These are phyloP conservation scores for Diplodus sargus DNA, from an alignment of 2,797 vertebrate species.

Conservation along the genomic window DNA sequence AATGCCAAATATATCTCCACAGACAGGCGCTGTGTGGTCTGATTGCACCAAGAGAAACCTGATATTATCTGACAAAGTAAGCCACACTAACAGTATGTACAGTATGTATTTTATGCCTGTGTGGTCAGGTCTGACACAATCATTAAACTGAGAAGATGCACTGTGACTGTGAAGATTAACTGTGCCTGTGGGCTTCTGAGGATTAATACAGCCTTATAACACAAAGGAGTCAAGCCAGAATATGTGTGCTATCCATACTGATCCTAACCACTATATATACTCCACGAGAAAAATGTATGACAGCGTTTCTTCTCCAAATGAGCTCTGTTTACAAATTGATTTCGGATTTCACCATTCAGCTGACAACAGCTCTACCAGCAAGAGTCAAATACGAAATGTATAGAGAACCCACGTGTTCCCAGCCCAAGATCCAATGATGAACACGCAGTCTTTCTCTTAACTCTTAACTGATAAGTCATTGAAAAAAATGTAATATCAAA, in stretches of 20 bases:
- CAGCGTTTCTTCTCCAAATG: not conserved
- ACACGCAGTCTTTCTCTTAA: not conserved
- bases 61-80: not conserved
- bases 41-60: not conserved
- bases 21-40: not conserved
- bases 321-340: not conserved
- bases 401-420: not conserved
- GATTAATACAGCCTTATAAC: conserved; percentile 4
- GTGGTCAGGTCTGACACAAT: not conserved
- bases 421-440: not conserved
- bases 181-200: not conserved
- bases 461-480: not conserved
- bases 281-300: not conserved
- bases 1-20: too few relatives aligned
- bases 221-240: not conserved
- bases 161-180: conserved; percentile 1
- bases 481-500: too few relatives aligned
- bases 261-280: not conserved
- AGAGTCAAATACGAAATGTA: not conserved
- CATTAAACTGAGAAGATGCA: conserved; percentile 7
- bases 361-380: not conserved
- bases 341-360: conserved; percentile 2
- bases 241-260: not conserved
- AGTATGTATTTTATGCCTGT: not conserved
- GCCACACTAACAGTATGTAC: not conserved